A percentile compares a stretch with the other conserved stretches of the same genome.
Conservation (phyloP, 2,888 invertebrate species). For the Agrotis ipsilon region DNA sequence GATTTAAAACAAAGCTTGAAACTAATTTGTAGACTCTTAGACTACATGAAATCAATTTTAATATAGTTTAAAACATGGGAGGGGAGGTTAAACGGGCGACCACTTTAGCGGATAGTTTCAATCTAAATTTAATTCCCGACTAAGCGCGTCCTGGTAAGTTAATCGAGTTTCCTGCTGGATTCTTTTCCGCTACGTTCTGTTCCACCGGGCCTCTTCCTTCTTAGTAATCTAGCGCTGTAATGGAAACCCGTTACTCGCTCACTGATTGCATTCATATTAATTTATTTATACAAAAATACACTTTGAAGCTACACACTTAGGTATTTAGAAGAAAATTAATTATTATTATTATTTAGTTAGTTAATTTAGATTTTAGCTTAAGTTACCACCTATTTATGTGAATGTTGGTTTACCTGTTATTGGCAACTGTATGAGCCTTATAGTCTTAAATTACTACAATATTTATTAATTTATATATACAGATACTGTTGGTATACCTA, state of each 20-base stretch:
- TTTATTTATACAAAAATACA: conserved; percentile 15
- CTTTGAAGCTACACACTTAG: too few species aligned
- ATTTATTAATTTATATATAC: too few species aligned
- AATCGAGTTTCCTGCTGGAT: conserved; percentile 74
- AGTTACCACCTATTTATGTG: too few species aligned
- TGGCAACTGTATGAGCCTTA: too few species aligned
- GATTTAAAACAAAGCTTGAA: conserved; percentile 27
- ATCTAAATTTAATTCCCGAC: conserved; percentile 81
- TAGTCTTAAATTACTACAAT: too few species aligned
- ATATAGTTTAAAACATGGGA: conserved; percentile 50
- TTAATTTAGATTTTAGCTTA: too few species aligned
- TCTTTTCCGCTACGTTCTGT: conserved; percentile 77
- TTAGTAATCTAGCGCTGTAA: conserved; percentile 47
- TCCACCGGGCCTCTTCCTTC: conserved; percentile 31
- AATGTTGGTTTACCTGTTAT: too few species aligned
- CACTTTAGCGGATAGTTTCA: conserved; percentile 77
- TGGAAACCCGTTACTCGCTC: conserved; percentile 45
- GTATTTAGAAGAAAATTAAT: background rate
- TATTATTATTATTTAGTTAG: too few species aligned
- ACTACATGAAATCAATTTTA: conserved; percentile 58
- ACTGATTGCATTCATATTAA: conserved; percentile 45
- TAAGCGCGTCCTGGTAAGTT: conserved; percentile 63
- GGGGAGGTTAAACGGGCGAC: conserved; percentile 50
- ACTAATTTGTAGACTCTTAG: conserved; percentile 7
- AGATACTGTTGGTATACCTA: too few species aligned